Base-by-base conservation (phyloP, 2,888 invertebrate genomes). In the Tanaodytes sp. region DNA sequence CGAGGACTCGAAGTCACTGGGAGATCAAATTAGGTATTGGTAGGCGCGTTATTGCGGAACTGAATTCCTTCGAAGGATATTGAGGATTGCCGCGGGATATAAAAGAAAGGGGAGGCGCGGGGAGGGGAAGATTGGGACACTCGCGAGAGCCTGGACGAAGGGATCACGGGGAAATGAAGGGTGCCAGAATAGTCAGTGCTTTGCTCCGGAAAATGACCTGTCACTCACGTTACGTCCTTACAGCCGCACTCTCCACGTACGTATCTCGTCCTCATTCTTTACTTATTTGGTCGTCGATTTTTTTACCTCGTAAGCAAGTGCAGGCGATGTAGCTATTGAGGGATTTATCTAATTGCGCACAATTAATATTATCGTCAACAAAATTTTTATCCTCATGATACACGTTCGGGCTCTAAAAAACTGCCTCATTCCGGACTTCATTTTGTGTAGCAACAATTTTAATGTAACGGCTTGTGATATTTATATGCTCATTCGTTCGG, bases 191-290 rank as follows among this genome's bases (percentile, higher is more conserved):
- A 73, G 73, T 72, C 75, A 69, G 79, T 79, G 81, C 81, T 80
- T 77, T 74, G 77, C 79, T 79, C 80, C 80, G 83, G 84, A 84
- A 84, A 84, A 84, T 84, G 83, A 83, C 82, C 84, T 84, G 84
- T 84, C 84, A 83, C 79, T 80, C 79, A 76, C 75, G 80, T 78
- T 79, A 80, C 79, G 79, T 79, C 75, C 77, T 76, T 77, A 77
- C 75, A 75, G 73, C 70, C 55, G 71, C 75, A 69, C 55, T 33
- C 37, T 42, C 40, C 66, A 61, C 66, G 66, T 69, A 55, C 65
- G 43, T 58, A 71, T 58, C 65, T 67, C 66, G 59, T 61, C 67
- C 57, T 69, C 55, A 55, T 54, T 62, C 70, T 68, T 64, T 64
- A 57, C 68, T 63, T 45, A 40, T 65, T 69, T 63, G 51, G 57